Percentiles rank a stretch among this genome's conserved stretches.
These are phyloP conservation scores for Montipora capricornis DNA, from an alignment of 64 coral and sea anemone species.

Conservation along the genomic window DNA sequence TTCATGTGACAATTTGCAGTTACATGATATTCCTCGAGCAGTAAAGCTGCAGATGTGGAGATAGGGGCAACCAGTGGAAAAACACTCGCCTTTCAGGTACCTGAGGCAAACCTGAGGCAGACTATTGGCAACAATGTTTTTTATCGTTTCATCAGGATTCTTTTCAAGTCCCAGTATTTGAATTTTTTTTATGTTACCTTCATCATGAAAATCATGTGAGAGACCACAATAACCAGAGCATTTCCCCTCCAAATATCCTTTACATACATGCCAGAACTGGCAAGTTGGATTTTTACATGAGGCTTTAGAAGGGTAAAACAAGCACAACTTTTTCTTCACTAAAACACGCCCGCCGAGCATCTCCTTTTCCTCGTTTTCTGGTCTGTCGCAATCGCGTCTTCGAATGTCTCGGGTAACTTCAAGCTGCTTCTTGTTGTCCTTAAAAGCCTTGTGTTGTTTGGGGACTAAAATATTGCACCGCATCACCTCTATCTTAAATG, in stretches of 20 bases:
- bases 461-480: neutral
- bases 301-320: conserved; percentile 12
- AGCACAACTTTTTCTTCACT: conserved; percentile 30
- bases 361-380: neutral
- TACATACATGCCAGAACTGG: conserved; percentile 54
- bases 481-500: neutral
- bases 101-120: conserved; percentile 55
- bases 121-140: conserved; percentile 18
- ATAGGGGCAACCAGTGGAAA: neutral
- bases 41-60: conserved; percentile 36
- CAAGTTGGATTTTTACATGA: conserved; percentile 4
- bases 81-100: conserved; percentile 5
- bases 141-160: neutral
- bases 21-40: neutral
- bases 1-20: conserved; percentile 9
- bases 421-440: neutral
- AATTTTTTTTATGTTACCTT: conserved; percentile 22
- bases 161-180: conserved; percentile 8
- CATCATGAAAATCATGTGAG: conserved; percentile 42
- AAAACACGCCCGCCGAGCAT: neutral
- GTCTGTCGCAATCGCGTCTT: neutral
- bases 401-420: neutral
- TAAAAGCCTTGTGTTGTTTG: conserved; percentile 20
- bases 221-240: conserved; percentile 17
- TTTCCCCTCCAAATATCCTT: conserved; percentile 36